Base-by-base conservation (phyloP, 2,113 vertebrate genomes). In the Fregata magnificens region DNA sequence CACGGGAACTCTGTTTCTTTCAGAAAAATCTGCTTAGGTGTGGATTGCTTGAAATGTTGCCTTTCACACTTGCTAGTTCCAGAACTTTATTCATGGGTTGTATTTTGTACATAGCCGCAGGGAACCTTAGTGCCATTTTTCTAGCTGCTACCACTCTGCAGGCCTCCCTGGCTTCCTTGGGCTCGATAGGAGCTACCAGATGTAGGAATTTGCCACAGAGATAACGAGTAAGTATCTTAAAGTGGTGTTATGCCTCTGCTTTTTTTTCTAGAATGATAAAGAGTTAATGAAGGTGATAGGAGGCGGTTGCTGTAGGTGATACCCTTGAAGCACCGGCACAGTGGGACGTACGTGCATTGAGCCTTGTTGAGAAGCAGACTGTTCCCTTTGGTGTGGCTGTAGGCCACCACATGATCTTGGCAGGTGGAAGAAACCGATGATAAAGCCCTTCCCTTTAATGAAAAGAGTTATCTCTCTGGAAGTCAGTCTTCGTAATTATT, bases 81-180 rank as follows among this genome's bases (percentile, higher is more conserved):
- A 2, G 79, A 10, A 4, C 3, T 0, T 40, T 25, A 0, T 17
- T 34, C 2, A 0, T 2, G 34, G 36, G 16, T 7, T 44, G 65
- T 34, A 6, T 13, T 44, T 52, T 18, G 36, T 26, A 32, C 7
- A 3, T 20, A 29, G 53, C 52, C 55, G 1, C 42, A 19, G 88
- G 72, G 32, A 42, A 17, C 28, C 36, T 1, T 5, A 1, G 44
- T 29, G 65, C 42, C 18, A 3, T 6, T 40, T 36, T 28, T 56
- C 16, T 5, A 4, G 28, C 52, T 44, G 53, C 44, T 66, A 5
- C 52, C 2, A 0, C 65, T 32, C 3, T 4, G 0, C 72, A 40
- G 67, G 14, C 21, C 58, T 44, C 45, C 42, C 9, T 1, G 4
- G 6, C 8, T 10, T 53, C 79, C 55, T 9, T 7, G 2, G 18